Evolutionary conservation across 2,888 invertebrate species (phyloP), one percentile per base, ranked within the genome.

Genomic region (Ischnus inquisitorius): DNA sequence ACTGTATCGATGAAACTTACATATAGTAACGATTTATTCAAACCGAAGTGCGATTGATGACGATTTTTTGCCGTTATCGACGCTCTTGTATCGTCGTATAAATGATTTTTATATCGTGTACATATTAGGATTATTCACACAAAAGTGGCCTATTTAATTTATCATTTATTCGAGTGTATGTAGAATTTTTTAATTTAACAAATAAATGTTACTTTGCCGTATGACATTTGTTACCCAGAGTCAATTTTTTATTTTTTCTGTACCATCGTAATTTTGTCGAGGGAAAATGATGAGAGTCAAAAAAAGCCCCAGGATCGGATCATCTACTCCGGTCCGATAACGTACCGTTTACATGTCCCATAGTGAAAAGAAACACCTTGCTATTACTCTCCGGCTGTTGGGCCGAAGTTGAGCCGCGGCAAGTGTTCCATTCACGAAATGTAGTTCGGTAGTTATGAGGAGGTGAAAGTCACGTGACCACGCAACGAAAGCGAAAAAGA

Each of bases 61-160:
- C 12, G 10, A n/a, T 57, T 22, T 57, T 25, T 14, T 25, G 3
- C 16, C 25, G 22, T 25, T 28, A 72, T 25, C 34, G 22, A 14
- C 39, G 28, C n/a, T 62, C 5, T 28, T 28, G 43, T 34, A 46
- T 60, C 39, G 48, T 71, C 65, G 79, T 51, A 65, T 48, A 62
- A 80, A 72, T 68, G 60, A 68, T 64, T 48, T 74, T 82, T 77
- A 46, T 62, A 68, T 74, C 72, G 57, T 83, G 80, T 77, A 83
- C 71, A 83, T 83, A 83, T 80, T 51, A 83, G 64, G 60, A 74
- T 62, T 83, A 79, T n/a, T n/a, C n/a, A 79, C 68, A 80, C 46
- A 39, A 51, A 72, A 19, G 22, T 68, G 34, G 48, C 62, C 43
- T 71, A 79, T 79, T 83, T 83, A 79, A 80, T 80, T 83, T 71